Evolutionary conservation across 2,797 vertebrate genomes (phyloP).

Genomic region (Lutra lutra): DNA sequence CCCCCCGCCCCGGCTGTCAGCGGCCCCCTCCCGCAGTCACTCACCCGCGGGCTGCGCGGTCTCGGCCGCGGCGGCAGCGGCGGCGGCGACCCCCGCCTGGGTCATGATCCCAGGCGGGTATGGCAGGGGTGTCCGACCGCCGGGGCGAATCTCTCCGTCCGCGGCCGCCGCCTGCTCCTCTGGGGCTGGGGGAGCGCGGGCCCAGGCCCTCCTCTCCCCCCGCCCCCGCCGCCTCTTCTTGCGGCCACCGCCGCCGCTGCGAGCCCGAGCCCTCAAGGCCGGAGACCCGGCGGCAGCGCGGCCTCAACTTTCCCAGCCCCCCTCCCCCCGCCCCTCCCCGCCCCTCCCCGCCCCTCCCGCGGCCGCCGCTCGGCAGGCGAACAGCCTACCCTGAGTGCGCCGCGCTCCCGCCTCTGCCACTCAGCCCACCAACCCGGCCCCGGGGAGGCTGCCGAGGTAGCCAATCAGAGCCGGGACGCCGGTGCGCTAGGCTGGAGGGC

Average conservation of each 20-base stretch:
- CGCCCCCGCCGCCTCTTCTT: constrained; percentile 45
- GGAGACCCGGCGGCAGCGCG: constrained; percentile 76
- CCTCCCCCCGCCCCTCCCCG: constrained; percentile 72
- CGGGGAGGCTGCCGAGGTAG: neutral
- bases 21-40: constrained; percentile 76
- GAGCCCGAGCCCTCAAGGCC: constrained; percentile 77
- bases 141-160: constrained; percentile 33
- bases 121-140: constrained; percentile 47
- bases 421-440: neutral
- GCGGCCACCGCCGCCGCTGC: constrained; percentile 73
- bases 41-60: constrained; percentile 77
- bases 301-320: constrained; percentile 83
- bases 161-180: constrained; percentile 63
- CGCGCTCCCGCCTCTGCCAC: constrained; percentile 46
- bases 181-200: constrained; percentile 81
- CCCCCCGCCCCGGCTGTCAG: constrained; percentile 69
- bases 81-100: constrained; percentile 67
- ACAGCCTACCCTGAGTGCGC: constrained; percentile 70
- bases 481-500: constrained; percentile 34
- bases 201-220: constrained; percentile 73
- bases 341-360: constrained; percentile 58
- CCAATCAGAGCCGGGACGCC: constrained; percentile 34
- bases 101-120: constrained; percentile 75
- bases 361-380: constrained; percentile 31
- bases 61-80: constrained; percentile 68